Evolutionary conservation across 2,113 vertebrate species (phyloP).

Genomic region (Peromyscus californicus): DNA sequence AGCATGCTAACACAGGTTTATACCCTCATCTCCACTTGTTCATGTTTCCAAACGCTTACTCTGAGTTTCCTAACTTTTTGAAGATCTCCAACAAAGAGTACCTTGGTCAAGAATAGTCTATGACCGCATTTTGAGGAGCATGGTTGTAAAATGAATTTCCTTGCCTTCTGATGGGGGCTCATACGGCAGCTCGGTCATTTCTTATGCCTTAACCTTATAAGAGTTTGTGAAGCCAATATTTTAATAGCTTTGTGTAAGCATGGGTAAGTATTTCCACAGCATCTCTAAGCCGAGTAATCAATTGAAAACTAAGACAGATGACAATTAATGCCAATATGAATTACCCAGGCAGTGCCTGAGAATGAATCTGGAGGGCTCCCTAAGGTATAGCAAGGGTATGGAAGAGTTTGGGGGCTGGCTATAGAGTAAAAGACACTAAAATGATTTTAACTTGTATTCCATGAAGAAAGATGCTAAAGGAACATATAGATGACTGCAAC

Average conservation of each 20-base stretch:
- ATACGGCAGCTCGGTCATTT: neutral
- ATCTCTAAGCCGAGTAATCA: slow-evolving; percentile 39
- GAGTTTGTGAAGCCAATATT: neutral
- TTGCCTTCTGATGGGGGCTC: neutral
- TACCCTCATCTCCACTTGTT: neutral
- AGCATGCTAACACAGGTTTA: neutral
- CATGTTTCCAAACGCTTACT: neutral
- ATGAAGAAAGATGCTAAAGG: neutral
- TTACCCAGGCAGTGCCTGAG: neutral
- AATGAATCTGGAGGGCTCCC: neutral
- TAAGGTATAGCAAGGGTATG: neutral
- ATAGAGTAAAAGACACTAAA: neutral
- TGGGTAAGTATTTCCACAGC: neutral
- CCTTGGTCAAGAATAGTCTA: neutral
- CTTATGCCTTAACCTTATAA: neutral
- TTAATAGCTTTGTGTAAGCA: slow-evolving; percentile 28
- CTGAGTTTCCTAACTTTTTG: neutral
- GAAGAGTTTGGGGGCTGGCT: neutral
- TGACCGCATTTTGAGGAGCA: fast-evolving
- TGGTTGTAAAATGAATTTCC: neutral
- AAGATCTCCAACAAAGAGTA: neutral
- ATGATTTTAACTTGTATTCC: neutral
- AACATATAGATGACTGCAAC: neutral
- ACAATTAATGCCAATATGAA: neutral
- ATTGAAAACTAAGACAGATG: neutral